phyloP scores from a whole-genome alignment of 2,797 vertebrate species.

The Merluccius polli region DNA sequence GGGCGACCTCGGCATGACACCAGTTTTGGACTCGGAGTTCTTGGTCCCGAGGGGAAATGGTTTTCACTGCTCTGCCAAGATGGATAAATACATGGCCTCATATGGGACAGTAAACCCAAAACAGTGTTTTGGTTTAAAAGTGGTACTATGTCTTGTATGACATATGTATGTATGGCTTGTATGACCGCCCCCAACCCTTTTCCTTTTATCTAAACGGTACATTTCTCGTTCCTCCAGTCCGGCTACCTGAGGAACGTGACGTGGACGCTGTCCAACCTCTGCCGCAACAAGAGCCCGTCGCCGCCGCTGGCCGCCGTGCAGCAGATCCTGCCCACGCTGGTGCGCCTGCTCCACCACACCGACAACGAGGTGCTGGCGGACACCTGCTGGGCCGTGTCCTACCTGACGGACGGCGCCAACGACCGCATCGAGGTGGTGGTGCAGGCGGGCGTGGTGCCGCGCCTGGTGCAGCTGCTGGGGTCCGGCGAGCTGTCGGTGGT shows the following conservation, averaged over 20 bases:
- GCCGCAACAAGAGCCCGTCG: conserved; percentile 95
- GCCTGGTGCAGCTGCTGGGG: conserved; percentile 84
- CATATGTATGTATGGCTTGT: too few relatives aligned
- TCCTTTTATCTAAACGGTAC: too few relatives aligned
- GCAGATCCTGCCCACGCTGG: conserved; percentile 84
- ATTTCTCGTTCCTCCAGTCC: conserved; percentile 62
- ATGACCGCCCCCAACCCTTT: too few relatives aligned
- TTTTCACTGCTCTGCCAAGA: not conserved
- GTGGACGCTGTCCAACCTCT: conserved; percentile 96
- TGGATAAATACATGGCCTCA: not conserved
- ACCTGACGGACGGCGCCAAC: conserved; percentile 94
- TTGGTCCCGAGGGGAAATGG: not conserved
- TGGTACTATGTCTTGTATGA: too few relatives aligned
- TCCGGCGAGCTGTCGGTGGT: conserved; percentile 82
- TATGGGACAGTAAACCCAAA: too few relatives aligned
- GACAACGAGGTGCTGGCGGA: conserved; percentile 92
- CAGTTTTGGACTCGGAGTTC: not conserved
- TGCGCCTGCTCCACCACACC: conserved; percentile 81
- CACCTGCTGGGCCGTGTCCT: conserved; percentile 93
- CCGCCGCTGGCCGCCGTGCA: conserved; percentile 83
- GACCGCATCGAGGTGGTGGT: conserved; percentile 94
- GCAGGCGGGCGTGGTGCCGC: conserved; percentile 79
- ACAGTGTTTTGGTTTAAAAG: too few relatives aligned
- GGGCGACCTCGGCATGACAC: not conserved
- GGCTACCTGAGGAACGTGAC: conserved; percentile 92